Evolutionary conservation across 2,888 invertebrate genomes (phyloP), one percentile per base, ranked within the genome.

Genomic region (Gastrophysa polygoni): DNA sequence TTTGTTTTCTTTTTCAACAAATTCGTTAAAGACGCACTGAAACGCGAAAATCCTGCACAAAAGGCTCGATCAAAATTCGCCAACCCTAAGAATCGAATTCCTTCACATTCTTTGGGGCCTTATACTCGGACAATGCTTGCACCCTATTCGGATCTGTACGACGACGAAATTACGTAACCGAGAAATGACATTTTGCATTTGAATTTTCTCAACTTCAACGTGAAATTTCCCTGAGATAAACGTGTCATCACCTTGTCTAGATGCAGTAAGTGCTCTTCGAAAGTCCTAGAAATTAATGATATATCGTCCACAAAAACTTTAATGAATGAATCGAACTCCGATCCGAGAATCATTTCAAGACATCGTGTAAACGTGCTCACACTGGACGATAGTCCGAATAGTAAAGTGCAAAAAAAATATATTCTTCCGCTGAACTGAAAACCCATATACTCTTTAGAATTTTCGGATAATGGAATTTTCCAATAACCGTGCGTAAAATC

Each of bases 81-180:
- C 74, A 2, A 44, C 3, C 75, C 73, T 18, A 74, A n/a, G 54
- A 75, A 75, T 10, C 63, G 52, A n/a, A n/a, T n/a, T n/a, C n/a
- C n/a, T n/a, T n/a, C n/a, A 54, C 68, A 62, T 73, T 76, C 32
- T 51, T 47, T 0, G 76, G 75, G 8, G 48, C 28, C 29, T 70
- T 65, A 58, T 75, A 76, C 8, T 73, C 58, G 24, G 43, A 16
- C 17, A 77, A 75, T 0, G 68, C 65, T 16, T 71, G 54, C 1
- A 71, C 70, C 61, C 43, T 68, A 62, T 18, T 10, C 7, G 59
- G 58, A 59, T 67, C 57, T 8, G 10, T 61, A 61, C 44, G 59
- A 10, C 16, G 28, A 14, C 44, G 1, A 66, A 32, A 16, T 24
- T 24, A 66, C 8, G 57, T 61, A 57, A 32, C 68, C 66, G 21